phyloP scores from a whole-genome alignment of 2,888 invertebrate genomes.

The Archaeoteleia sp. region DNA sequence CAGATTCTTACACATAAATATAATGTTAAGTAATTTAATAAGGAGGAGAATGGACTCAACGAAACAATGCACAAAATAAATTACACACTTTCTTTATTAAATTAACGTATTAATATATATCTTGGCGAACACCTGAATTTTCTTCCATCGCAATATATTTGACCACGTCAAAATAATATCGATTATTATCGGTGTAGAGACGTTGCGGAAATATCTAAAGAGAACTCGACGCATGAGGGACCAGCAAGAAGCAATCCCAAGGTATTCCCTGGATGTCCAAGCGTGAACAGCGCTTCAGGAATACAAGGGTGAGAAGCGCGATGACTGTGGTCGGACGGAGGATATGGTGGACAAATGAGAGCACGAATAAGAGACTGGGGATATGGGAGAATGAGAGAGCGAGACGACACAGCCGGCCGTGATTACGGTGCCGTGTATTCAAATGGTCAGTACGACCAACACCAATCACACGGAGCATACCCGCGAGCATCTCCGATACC shows the following conservation, averaged over 20 bases:
- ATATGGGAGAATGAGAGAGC: slow-evolving; percentile 43
- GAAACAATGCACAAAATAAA: too few species aligned
- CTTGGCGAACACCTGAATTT: too few species aligned
- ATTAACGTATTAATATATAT: too few species aligned
- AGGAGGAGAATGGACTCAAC: too few species aligned
- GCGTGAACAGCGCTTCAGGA: slow-evolving; percentile 47
- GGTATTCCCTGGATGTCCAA: slow-evolving; percentile 51
- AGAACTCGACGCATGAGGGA: slow-evolving; percentile 34
- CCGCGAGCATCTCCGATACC: slow-evolving; percentile 50
- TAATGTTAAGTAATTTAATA: too few species aligned
- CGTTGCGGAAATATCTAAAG: slow-evolving; percentile 32
- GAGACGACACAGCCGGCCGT: slow-evolving; percentile 63
- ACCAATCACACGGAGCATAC: slow-evolving; percentile 64
- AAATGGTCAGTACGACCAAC: slow-evolving; percentile 73
- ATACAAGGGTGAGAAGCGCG: slow-evolving; percentile 52
- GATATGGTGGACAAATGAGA: slow-evolving; percentile 50
- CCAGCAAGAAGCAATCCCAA: slow-evolving; percentile 19
- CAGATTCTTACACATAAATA: too few species aligned
- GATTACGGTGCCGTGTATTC: slow-evolving; percentile 74
- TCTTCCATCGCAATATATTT: too few species aligned
- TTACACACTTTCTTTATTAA: too few species aligned
- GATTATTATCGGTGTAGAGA: slow-evolving; percentile 29
- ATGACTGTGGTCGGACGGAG: slow-evolving; percentile 49
- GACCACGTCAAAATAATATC: slow-evolving; percentile 3
- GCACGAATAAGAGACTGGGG: slow-evolving; percentile 47